Conservation (phyloP, 1,140 invertebrate genomes). For the Phenacoccus solenopsis region DNA sequence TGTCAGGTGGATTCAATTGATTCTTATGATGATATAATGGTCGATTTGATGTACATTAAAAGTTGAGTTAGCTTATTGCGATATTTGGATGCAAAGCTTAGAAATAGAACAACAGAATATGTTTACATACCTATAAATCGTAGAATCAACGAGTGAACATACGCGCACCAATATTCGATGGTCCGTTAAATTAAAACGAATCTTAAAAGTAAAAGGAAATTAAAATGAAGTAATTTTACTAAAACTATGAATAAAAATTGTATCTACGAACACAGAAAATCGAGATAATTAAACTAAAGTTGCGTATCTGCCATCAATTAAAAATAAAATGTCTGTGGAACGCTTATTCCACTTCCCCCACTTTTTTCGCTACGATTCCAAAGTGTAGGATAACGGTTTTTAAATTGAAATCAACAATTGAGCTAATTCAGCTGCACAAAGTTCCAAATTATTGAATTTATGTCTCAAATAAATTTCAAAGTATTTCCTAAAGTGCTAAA, state of each 20-base stretch:
- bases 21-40: too few species aligned
- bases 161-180: neutral
- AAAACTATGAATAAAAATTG: neutral
- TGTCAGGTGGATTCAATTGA: too few species aligned
- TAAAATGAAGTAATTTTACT: neutral
- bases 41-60: too few species aligned
- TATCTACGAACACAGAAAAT: neutral
- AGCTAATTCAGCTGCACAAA: too few species aligned
- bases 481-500: too few species aligned
- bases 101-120: neutral
- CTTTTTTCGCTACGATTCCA: neutral
- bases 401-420: neutral
- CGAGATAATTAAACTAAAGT: neutral
- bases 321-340: neutral
- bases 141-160: neutral
- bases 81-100: neutral
- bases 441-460: too few species aligned
- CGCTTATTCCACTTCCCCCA: neutral
- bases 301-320: slow-evolving; percentile 1
- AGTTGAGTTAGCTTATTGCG: neutral
- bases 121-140: neutral
- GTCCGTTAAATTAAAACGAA: neutral
- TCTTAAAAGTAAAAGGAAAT: neutral
- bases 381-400: neutral
- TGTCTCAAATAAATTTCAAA: too few species aligned